Base-by-base conservation (phyloP, 2,113 vertebrate species). In the Tragelaphus imberbis region DNA sequence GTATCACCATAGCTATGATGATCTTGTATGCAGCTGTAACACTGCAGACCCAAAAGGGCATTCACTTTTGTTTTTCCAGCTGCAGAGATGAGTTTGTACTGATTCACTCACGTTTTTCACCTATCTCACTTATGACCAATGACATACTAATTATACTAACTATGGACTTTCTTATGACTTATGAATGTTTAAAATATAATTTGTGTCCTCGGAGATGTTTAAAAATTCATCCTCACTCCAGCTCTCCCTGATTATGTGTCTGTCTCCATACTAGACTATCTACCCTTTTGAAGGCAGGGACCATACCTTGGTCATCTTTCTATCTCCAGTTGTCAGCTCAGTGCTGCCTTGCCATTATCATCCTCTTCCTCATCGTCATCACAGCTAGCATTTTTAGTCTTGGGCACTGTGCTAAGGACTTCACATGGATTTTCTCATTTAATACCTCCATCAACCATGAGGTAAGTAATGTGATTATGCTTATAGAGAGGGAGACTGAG, bases 21-120 rank as follows among this genome's bases (percentile, higher is more conserved):
- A 2, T 80, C 87, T 87, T 53, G 7, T 53, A 55, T 53, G 44
- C 30, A 77, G 0, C 33, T 79, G 14, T 90, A 63, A 71, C 47
- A n/a, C 36, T 77, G 49, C 33, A 92, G 59, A 97, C 12, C 49
- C 15, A 44, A 44, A 44, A 81, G 53, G 23, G 28, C 49, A 77
- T 86, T 55, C 19, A 49, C 36, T 95, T 94, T 96, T 93, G 68
- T 95, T 91, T 91, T 90, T 92, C 85, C 47, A 91, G 40, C 58
- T 91, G 7, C 40, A 97, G 44, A 90, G 49, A 94, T 84, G 21
- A 40, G 2, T 75, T 92, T 80, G 14, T 88, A 79, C 44, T 84
- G 61, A 91, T 81, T 96, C 63, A 65, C 40, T 30, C 33, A 81
- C 51, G 17, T 56, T 93, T 91, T 91, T 93, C 36, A 90, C 91